Percentiles rank a stretch among this genome's conserved stretches.
These are phyloP conservation scores for Tribolium madens DNA, from an alignment of 1,140 invertebrate genomes.

Conservation along the genomic window DNA sequence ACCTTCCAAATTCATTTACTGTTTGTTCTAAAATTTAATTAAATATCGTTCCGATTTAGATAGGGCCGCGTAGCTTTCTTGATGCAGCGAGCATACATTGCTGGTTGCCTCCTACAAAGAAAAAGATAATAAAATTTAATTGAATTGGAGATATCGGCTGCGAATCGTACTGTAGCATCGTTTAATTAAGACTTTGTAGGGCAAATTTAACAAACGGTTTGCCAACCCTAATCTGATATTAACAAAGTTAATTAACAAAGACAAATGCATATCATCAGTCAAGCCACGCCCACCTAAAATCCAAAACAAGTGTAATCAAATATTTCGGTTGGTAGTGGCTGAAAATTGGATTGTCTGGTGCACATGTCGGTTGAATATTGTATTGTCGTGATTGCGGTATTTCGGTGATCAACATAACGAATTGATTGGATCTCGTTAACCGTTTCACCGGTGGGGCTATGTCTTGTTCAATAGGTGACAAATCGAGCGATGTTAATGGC, in stretches of 20 bases:
- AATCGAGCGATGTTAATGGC: background rate
- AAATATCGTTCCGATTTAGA: background rate
- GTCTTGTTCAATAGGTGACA: no score
- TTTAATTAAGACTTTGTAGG: slow-evolving; percentile 17
- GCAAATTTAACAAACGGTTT: slow-evolving; percentile 13
- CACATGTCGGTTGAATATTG: background rate
- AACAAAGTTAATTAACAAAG: slow-evolving; percentile 37
- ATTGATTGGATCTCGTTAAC: slow-evolving; percentile 2
- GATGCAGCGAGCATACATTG: background rate
- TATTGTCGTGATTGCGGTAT: slow-evolving; percentile 28
- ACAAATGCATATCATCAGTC: slow-evolving; percentile 16
- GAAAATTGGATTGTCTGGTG: slow-evolving; percentile 16
- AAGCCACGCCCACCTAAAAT: slow-evolving; percentile 22
- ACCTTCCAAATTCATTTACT: no score
- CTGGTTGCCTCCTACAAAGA: background rate
- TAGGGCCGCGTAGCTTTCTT: no score
- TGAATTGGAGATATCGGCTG: background rate
- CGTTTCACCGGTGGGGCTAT: no score
- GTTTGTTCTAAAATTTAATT: slow-evolving; percentile 4
- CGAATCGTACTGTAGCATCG: no score
- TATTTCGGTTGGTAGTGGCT: background rate
- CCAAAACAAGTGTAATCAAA: slow-evolving; percentile 27
- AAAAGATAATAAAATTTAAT: background rate
- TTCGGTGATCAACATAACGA: slow-evolving; percentile 14
- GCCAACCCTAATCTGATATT: slow-evolving; percentile 33